Conservation (phyloP, 1,140 invertebrate genomes). For the Drosophila sp. region DNA sequence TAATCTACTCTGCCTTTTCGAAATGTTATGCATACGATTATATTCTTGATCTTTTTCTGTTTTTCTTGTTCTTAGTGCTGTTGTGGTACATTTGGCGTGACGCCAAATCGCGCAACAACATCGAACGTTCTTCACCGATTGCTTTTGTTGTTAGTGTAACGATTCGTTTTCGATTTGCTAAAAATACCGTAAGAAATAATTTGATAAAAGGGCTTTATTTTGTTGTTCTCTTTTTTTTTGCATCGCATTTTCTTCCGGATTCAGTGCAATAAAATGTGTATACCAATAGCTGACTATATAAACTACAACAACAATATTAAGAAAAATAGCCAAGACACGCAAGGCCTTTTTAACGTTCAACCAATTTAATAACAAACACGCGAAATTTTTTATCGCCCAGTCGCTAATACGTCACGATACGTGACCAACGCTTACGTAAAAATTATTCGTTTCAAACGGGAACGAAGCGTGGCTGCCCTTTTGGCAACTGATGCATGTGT, state of each 20-base stretch:
- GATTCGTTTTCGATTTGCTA: conserved; percentile 16
- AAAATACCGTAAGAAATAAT: conserved; percentile 33
- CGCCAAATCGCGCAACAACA: conserved; percentile 42
- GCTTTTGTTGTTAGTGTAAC: neutral
- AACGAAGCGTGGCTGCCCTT: conserved; percentile 40
- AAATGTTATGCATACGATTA: conserved; percentile 66
- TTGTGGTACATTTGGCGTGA: conserved; percentile 30
- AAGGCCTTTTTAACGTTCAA: conserved; percentile 29
- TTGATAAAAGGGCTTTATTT: conserved; percentile 31
- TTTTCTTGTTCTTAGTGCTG: conserved; percentile 9
- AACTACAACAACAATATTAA: conserved; percentile 4
- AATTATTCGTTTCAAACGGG: conserved; percentile 15
- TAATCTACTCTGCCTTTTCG: conserved; percentile 33
- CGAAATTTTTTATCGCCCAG: conserved; percentile 69
- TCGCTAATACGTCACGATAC: conserved; percentile 72
- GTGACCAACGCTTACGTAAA: conserved; percentile 71
- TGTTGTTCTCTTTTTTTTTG: neutral
- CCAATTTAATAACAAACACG: conserved; percentile 65
- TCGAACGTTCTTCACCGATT: conserved; percentile 40
- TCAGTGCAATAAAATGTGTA: neutral
- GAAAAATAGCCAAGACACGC: conserved; percentile 21
- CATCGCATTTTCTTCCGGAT: conserved; percentile 27
- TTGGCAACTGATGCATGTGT: conserved; percentile 19
- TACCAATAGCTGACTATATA: conserved; percentile 24
- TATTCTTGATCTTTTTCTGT: conserved; percentile 14